Conservation (phyloP, 2,888 invertebrate genomes). For the Ophion obscuratus region DNA sequence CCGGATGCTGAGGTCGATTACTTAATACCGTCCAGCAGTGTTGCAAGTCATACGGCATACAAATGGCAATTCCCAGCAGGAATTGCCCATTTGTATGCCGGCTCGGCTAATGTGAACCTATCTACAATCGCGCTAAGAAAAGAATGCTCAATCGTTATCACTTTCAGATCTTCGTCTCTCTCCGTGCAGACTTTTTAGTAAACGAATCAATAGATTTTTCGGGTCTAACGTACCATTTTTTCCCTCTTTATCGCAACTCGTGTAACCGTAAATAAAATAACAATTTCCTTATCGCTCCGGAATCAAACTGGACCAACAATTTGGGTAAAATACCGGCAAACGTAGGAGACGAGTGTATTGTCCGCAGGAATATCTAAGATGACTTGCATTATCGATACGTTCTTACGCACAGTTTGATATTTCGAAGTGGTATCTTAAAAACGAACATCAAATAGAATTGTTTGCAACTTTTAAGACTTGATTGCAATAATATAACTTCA, state of each 20-base stretch:
- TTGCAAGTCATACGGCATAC: slow-evolving; percentile 94
- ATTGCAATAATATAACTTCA: too few relatives aligned
- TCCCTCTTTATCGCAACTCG: slow-evolving; percentile 46
- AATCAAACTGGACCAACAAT: slow-evolving; percentile 45
- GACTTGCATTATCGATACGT: slow-evolving; percentile 54
- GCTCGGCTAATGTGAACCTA: slow-evolving; percentile 95
- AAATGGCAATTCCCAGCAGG: slow-evolving; percentile 94
- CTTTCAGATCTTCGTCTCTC: slow-evolving; percentile 3
- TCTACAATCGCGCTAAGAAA: slow-evolving; percentile 91
- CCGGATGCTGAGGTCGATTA: slow-evolving; percentile 84
- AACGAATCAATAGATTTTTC: not conserved
- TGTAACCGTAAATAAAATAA: slow-evolving; percentile 54
- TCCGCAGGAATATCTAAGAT: slow-evolving; percentile 59
- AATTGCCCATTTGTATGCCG: slow-evolving; percentile 93
- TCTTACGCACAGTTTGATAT: slow-evolving; percentile 46
- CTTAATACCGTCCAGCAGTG: slow-evolving; percentile 91
- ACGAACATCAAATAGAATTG: too few relatives aligned
- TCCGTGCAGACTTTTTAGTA: not conserved
- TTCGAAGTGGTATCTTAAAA: slow-evolving; percentile 18
- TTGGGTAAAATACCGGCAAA: slow-evolving; percentile 67
- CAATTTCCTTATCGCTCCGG: slow-evolving; percentile 38
- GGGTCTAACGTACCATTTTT: slow-evolving; percentile 53
- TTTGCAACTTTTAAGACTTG: too few relatives aligned
- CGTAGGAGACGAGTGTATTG: slow-evolving; percentile 69
- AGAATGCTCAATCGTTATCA: not conserved